Evolutionary conservation across 2,888 invertebrate genomes (phyloP), one percentile per base, ranked within the genome.

Genomic region (Carterocephalus palaemon): DNA sequence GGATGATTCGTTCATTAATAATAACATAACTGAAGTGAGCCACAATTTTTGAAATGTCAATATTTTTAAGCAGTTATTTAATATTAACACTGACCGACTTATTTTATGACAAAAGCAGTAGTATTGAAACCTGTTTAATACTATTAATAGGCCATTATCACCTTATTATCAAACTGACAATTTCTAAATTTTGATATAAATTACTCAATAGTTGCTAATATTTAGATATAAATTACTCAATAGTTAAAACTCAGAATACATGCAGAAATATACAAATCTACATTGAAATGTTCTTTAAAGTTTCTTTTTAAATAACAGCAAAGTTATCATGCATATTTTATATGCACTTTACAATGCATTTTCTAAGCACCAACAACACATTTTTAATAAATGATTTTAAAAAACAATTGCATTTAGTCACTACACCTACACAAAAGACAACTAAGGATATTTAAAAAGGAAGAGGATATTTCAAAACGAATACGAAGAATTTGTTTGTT

Each of bases 221-320:
- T 12, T 12, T 12, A 12, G 26, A 26, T 2, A 23, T 26, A 26
- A 12, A 3, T 26, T 12, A 26, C 12, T n/a, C 12, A 7, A 26
- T 26, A 26, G n/a, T n/a, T 12, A 26, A 26, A 12, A 26, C 10
- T 26, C 10, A 26, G 12, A 10, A 28, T 28, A 77, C 75, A 75
- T 67, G 67, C 67, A 67, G 28, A 29, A 29, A 29, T 29, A 29
- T 16, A 16, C 16, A n/a, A 61, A 62, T 62, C 61, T 64, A 67
- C 71, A 76, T 75, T 71, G 75, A 77, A 72, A 75, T 65, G 60
- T 54, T 62, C 53, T 64, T 62, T 33, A 70, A 68, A 64, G 67
- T 67, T 66, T 66, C 60, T 51, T 64, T 59, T 67, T 59, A 57
- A 60, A 55, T 74, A 73, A 75, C 68, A 63, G 68, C 67, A 67